Conservation (phyloP, 2,888 invertebrate species). For the Arge pagana region DNA sequence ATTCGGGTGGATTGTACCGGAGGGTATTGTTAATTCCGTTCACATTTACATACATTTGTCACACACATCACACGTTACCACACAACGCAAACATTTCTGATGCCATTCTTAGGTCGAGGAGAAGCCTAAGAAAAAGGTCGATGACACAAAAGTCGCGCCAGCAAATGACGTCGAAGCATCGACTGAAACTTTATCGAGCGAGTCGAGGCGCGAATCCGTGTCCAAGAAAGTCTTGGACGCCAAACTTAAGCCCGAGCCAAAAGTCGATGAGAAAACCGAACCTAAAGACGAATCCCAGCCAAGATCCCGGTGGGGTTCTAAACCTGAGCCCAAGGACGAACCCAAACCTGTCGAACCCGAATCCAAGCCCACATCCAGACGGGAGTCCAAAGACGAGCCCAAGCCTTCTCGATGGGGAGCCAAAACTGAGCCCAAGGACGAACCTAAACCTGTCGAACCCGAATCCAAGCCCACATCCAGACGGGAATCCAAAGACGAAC, state of each 20-base stretch:
- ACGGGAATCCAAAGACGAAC: conserved; percentile 26
- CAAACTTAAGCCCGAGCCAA: conserved; percentile 7
- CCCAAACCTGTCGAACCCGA: conserved; percentile 14
- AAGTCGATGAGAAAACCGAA: conserved; percentile 1
- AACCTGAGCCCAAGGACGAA: conserved; percentile 13
- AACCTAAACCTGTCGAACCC: conserved; percentile 19
- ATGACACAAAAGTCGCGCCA: conserved; percentile 6
- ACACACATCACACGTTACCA: conserved; percentile 6
- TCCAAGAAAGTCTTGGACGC: background rate
- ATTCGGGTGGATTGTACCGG: conserved; percentile 3
- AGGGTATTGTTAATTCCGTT: background rate
- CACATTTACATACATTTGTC: background rate
- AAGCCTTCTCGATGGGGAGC: conserved; percentile 23
- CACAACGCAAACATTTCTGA: conserved; percentile 8
- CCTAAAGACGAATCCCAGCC: conserved; percentile 18
- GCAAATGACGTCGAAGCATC: conserved; percentile 1
- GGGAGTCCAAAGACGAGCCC: conserved; percentile 27
- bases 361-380: too few species aligned
- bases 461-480: conserved; percentile 27
- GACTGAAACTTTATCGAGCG: conserved; percentile 4
- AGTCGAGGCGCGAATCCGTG: conserved; percentile 3
- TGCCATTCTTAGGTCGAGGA: conserved; percentile 18
- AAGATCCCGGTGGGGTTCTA: background rate
- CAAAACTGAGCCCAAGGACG: conserved; percentile 52
- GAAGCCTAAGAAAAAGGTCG: conserved; percentile 19